Base-by-base conservation (phyloP, 2,888 invertebrate genomes). In the Ennomos fuscantarius region DNA sequence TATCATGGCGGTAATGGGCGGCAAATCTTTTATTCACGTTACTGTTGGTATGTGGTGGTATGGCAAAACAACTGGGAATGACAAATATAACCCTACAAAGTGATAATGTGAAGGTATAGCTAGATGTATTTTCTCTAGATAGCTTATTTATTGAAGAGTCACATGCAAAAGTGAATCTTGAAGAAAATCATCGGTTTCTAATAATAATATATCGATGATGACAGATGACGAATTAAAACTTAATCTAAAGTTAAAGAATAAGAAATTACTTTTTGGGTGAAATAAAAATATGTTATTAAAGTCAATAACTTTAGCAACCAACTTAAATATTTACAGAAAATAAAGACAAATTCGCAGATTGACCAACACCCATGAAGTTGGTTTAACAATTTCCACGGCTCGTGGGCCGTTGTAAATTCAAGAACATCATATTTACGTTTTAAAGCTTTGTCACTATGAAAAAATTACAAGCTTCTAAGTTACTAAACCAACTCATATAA, bases 1-100 rank as follows among this genome's bases (percentile, higher is more conserved):
- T 39, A 24, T n/a, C 39, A 37, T 9, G 15, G 32, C 31, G 35
- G 15, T 40, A 40, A 35, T 24, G 55, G 42, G 48, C 39, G 33
- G 24, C 9, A 34, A 47, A 47, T 47, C 53, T 44, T 46, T 53
- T 59, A 53, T 55, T 55, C 43, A 37, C 39, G 11, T 46, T 53
- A 37, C 39, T 52, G 12, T 39, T 34, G 31, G 39, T 35, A 40
- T 9, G 36, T 52, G 12, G 34, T 34, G 31, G 39, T 35, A 40
- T 9, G 36, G 32, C 9, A 35, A 44, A 15, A 9, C 35, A 44
- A 10, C 15, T n/a, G 6, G 1, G 41, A 40, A 13, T 15, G 8
- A 12, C 3, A 40, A 15, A 15, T 6, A 3, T 24, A 24, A 24
- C 5, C 3, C 15, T 40, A 12, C 15, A 15, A 40, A 40, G 15